These are phyloP conservation scores for Congeria kusceri DNA, from an alignment of 2,888 invertebrate species.

Conservation along the genomic window DNA sequence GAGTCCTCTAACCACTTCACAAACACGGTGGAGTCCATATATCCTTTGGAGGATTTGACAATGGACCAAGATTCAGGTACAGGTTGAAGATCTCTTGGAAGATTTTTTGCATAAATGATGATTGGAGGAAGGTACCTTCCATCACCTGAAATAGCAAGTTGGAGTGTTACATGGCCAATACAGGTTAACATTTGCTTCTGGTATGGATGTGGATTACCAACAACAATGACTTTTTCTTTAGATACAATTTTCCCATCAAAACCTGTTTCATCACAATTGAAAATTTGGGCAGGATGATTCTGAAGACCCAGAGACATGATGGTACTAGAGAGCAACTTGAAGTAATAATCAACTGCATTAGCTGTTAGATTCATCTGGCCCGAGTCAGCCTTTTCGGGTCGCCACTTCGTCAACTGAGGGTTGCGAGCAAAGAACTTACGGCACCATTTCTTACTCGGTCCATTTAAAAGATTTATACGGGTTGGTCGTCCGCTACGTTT, in stretches of 20 bases:
- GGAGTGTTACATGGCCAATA: slow-evolving; percentile 13
- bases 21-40: slow-evolving; percentile 16
- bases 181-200: not conserved
- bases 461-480: not conserved
- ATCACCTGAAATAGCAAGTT: slow-evolving; percentile 16
- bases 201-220: slow-evolving; percentile 10
- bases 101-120: slow-evolving; percentile 17
- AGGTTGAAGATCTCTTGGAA: slow-evolving; percentile 7
- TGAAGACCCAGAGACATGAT: not conserved
- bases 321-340: not conserved
- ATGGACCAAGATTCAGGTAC: slow-evolving; percentile 9
- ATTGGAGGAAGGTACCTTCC: slow-evolving; percentile 18
- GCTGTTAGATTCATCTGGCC: not conserved
- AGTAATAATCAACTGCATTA: not conserved
- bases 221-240: not conserved
- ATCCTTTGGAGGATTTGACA: not conserved
- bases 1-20: slow-evolving; percentile 5
- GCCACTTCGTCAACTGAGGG: not conserved
- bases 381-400: not conserved
- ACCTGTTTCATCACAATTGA: not conserved
- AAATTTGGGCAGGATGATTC: too few species aligned
- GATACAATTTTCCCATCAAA: not conserved
- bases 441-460: slow-evolving; percentile 6
- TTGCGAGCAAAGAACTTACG: not conserved
- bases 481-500: not conserved